Percentiles rank a stretch among this genome's conserved stretches.
Conservation (phyloP, 2,113 vertebrate species). For the Nothoprocta perdicaria region DNA sequence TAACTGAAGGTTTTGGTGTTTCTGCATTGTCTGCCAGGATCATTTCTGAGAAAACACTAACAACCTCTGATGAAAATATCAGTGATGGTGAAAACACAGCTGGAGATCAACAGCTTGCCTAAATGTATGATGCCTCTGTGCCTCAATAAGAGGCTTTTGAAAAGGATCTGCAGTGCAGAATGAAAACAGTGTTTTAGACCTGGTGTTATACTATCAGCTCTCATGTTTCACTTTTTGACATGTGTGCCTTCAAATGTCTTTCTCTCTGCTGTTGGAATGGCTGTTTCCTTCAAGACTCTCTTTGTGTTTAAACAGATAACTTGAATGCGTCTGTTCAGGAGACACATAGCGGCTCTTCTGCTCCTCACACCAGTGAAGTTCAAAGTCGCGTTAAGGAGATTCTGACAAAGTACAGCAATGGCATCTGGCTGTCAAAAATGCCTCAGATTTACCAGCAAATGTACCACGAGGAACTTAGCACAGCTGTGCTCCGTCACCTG, state of each 20-base stretch:
- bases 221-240: background rate
- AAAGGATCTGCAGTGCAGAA: background rate
- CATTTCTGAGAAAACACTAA: background rate
- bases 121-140: background rate
- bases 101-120: background rate
- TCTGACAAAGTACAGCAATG: slow-evolving; percentile 75
- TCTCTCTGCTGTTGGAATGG: background rate
- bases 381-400: slow-evolving; percentile 78
- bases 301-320: slow-evolving; percentile 32
- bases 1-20: background rate
- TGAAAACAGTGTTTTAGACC: background rate
- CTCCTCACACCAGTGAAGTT: slow-evolving; percentile 52
- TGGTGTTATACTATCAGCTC: background rate
- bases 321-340: background rate
- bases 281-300: background rate
- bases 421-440: slow-evolving; percentile 85
- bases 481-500: slow-evolving; percentile 73
- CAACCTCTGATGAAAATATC: background rate
- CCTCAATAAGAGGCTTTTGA: background rate
- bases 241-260: background rate
- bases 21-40: background rate
- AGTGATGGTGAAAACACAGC: background rate
- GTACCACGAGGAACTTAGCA: slow-evolving; percentile 77
- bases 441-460: slow-evolving; percentile 75
- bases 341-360: background rate